phyloP scores from a whole-genome alignment of 1,140 invertebrate species.

The Lepidotrigona ventralis region DNA sequence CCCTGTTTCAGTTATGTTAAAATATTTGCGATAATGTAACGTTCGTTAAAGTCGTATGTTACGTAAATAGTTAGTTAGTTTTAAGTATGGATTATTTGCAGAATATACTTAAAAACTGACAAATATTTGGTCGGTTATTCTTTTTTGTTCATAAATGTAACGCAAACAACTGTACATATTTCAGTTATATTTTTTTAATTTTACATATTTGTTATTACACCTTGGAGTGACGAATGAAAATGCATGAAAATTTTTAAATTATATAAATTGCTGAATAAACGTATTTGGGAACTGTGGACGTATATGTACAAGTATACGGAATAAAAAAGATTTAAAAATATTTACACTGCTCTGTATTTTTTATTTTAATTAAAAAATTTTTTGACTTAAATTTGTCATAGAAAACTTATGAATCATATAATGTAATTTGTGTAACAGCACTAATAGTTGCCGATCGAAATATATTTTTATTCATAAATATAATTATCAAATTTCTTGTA shows the following conservation, averaged over 20 bases:
- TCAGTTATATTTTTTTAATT: neutral
- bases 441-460: neutral
- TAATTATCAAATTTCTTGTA: neutral
- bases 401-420: neutral
- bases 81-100: neutral
- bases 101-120: neutral
- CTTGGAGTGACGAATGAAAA: no score
- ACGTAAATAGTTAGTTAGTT: slow-evolving; percentile 4
- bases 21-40: neutral
- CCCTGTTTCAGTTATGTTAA: neutral
- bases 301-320: neutral
- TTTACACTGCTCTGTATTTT: neutral
- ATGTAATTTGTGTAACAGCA: neutral
- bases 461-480: neutral
- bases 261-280: neutral
- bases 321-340: no score
- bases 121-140: neutral
- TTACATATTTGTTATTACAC: neutral
- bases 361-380: neutral
- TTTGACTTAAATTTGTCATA: neutral
- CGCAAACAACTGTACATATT: neutral
- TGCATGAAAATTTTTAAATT: neutral
- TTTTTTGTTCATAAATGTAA: neutral
- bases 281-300: neutral
- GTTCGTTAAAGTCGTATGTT: neutral